Percentiles rank a stretch among this genome's conserved stretches.
These are phyloP conservation scores for Aphaenogaster rudis DNA, from an alignment of 1,140 invertebrate species.

Conservation along the genomic window DNA sequence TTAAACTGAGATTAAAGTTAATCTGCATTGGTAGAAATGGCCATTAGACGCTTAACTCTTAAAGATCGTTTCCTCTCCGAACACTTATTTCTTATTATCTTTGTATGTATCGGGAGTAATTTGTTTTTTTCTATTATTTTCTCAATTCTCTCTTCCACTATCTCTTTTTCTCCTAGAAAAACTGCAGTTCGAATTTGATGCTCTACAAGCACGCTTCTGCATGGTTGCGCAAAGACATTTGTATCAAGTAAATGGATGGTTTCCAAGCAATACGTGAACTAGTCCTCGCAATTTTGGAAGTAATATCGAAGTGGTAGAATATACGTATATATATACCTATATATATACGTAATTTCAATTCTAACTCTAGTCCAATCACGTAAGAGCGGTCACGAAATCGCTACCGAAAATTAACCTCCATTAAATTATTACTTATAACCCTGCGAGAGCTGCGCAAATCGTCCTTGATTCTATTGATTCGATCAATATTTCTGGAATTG, in stretches of 20 bases:
- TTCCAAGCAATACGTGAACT: neutral
- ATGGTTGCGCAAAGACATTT: conserved; percentile 24
- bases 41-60: neutral
- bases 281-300: conserved; percentile 4
- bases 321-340: too few species aligned
- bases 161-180: neutral
- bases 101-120: neutral
- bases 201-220: conserved; percentile 14
- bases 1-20: too few species aligned
- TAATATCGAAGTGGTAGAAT: neutral
- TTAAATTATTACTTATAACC: neutral
- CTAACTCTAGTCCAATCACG: neutral
- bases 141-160: neutral
- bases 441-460: neutral
- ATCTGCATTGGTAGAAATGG: too few species aligned
- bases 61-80: neutral
- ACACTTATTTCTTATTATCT: conserved; percentile 8
- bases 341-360: neutral
- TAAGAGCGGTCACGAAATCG: neutral
- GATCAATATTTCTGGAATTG: conserved; percentile 13
- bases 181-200: neutral
- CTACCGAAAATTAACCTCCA: neutral
- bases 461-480: conserved; percentile 30
- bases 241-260: conserved; percentile 2
- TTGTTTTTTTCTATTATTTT: neutral